A percentile compares a stretch with the other conserved stretches of the same genome.
These are phyloP conservation scores for Melanophora roralis DNA, from an alignment of 2,888 invertebrate genomes.

Conservation along the genomic window DNA sequence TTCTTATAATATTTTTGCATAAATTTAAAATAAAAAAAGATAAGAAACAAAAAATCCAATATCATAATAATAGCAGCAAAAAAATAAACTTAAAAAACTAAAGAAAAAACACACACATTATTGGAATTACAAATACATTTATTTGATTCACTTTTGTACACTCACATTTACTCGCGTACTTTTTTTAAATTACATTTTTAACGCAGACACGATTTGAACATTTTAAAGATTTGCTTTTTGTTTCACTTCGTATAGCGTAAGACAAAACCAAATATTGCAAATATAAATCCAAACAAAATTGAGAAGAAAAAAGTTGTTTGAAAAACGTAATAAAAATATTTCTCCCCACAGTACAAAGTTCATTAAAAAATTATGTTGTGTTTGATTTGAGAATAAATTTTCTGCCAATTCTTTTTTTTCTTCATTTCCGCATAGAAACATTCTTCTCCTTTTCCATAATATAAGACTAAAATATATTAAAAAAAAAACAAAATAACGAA, in stretches of 20 bases:
- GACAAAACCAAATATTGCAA: not conserved
- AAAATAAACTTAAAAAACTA: too few species aligned
- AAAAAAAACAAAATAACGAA: not conserved
- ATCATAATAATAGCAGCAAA: too few species aligned
- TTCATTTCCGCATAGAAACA: conserved; percentile 39
- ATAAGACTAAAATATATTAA: conserved; percentile 6
- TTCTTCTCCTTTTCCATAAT: not conserved
- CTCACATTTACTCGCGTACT: too few species aligned
- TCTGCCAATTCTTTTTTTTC: not conserved
- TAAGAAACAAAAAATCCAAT: not conserved
- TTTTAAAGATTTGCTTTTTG: conserved; percentile 9
- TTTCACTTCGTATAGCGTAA: not conserved
- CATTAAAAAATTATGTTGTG: conserved; percentile 48
- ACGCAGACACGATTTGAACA: conserved; percentile 35
- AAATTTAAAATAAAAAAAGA: conserved; percentile 23
- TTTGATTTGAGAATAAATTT: conserved; percentile 37
- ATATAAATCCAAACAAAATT: conserved; percentile 20
- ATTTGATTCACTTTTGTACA: not conserved
- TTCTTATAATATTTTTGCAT: conserved; percentile 40
- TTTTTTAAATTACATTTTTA: conserved; percentile 27
- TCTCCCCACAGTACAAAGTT: conserved; percentile 13
- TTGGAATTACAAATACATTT: conserved; percentile 40
- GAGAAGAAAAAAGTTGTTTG: not conserved
- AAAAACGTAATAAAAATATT: conserved; percentile 5
- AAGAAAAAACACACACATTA: conserved; percentile 9